Conservation (phyloP, 2,113 vertebrate genomes). For the Halichoeres trimaculatus region DNA sequence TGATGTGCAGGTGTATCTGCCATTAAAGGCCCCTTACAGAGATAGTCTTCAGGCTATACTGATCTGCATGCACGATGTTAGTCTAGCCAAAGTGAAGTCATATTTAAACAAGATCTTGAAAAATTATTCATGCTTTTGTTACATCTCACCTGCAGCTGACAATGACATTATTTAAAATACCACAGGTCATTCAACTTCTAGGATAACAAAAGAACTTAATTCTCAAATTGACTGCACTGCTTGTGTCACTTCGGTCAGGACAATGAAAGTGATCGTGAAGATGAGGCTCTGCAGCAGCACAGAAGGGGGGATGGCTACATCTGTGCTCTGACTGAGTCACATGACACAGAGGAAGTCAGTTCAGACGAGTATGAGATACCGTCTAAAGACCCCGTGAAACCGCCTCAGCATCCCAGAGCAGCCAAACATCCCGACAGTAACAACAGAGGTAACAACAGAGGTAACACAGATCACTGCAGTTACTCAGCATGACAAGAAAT, state of each 20-base stretch:
- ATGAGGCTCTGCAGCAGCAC: conserved; percentile 7
- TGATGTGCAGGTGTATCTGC: no score
- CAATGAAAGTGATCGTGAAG: conserved; percentile 25
- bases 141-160: no score
- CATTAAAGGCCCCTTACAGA: no score
- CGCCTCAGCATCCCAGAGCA: background rate
- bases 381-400: background rate
- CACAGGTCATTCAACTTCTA: no score
- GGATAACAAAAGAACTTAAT: no score
- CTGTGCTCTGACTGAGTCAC: background rate
- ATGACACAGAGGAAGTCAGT: background rate
- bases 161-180: no score
- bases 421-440: background rate
- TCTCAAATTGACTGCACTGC: background rate
- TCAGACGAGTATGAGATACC: background rate
- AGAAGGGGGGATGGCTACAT: background rate
- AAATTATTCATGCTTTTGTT: no score
- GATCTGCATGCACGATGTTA: no score
- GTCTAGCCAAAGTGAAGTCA: no score
- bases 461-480: conserved; percentile 4
- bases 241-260: conserved; percentile 17
- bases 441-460: conserved; percentile 42
- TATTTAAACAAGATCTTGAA: no score
- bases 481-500: background rate
- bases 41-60: no score